Percentiles rank a stretch among this genome's conserved stretches.
Conservation (phyloP, 30 jellyfish, hydroid and myxozoan species). For the Phacellophora camtschatica region DNA sequence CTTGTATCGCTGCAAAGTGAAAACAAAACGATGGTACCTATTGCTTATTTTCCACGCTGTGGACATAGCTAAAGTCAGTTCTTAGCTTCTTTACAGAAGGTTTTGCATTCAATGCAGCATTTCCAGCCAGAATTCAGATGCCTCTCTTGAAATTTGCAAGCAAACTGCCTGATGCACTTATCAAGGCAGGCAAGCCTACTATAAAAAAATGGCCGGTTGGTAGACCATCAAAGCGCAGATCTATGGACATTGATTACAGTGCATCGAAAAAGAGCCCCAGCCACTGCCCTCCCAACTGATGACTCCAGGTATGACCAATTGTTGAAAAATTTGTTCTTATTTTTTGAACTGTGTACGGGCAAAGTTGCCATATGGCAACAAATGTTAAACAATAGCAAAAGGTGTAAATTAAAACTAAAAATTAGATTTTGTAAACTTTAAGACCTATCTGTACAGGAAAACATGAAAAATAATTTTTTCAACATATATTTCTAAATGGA, state of each 20-base stretch:
- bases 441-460: too few species aligned
- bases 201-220: constrained; percentile 10
- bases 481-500: too few species aligned
- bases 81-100: constrained; percentile 57
- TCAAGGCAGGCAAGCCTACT: constrained; percentile 2
- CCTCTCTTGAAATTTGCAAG: constrained; percentile 25
- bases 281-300: not conserved
- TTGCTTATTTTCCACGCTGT: constrained; percentile 24
- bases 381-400: too few species aligned
- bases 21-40: constrained; percentile 62
- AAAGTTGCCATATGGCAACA: too few species aligned
- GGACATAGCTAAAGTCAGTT: constrained; percentile 50
- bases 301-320: not conserved
- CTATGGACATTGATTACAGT: not conserved
- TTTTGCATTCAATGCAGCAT: not conserved
- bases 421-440: too few species aligned
- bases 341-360: too few species aligned
- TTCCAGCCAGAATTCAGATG: constrained; percentile 15
- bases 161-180: constrained; percentile 38
- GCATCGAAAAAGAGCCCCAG: not conserved
- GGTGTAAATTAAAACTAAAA: too few species aligned
- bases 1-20: constrained; percentile 46
- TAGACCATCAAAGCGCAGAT: constrained; percentile 55
- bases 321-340: too few species aligned
- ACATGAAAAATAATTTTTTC: too few species aligned